Percentiles rank a stretch among this genome's conserved stretches.
Evolutionary conservation across 2,888 invertebrate genomes (phyloP).

Genomic region (Darwinula stevensoni): DNA sequence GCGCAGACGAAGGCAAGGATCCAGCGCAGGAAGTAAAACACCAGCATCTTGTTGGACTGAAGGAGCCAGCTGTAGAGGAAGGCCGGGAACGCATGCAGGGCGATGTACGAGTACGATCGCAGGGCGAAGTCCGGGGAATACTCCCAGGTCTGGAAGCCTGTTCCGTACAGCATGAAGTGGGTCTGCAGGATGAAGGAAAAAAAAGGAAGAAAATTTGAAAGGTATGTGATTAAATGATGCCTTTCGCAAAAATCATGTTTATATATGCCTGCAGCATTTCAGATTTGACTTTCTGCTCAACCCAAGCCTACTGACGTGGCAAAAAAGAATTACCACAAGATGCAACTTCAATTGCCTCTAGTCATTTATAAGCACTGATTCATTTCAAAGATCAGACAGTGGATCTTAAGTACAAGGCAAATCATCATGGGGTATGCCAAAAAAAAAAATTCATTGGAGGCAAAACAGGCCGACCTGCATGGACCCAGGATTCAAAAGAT

Average conservation of each 20-base stretch:
- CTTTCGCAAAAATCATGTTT: not conserved
- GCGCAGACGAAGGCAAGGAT: constrained; percentile 49
- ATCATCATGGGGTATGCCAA: too few species aligned
- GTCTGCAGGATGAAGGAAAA: constrained; percentile 18
- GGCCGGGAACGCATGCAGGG: constrained; percentile 63
- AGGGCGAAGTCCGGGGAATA: constrained; percentile 84
- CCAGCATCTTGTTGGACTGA: constrained; percentile 43
- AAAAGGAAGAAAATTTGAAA: too few species aligned
- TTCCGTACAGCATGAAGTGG: constrained; percentile 51
- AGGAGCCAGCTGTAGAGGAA: constrained; percentile 43
- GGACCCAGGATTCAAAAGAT: not conserved
- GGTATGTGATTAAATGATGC: not conserved
- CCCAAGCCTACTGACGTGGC: too few species aligned
- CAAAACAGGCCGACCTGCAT: too few species aligned
- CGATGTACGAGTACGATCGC: constrained; percentile 73
- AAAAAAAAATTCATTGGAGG: too few species aligned
- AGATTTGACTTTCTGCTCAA: too few species aligned
- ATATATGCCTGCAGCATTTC: too few species aligned
- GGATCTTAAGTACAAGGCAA: too few species aligned
- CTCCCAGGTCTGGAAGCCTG: constrained; percentile 96
- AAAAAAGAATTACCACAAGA: too few species aligned
- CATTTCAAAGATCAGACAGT: too few species aligned
- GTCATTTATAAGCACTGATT: too few species aligned
- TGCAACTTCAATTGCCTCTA: too few species aligned
- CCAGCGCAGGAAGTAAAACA: constrained; percentile 64